phyloP scores from a whole-genome alignment of 2,797 vertebrate species.

The Hirundo rustica region DNA sequence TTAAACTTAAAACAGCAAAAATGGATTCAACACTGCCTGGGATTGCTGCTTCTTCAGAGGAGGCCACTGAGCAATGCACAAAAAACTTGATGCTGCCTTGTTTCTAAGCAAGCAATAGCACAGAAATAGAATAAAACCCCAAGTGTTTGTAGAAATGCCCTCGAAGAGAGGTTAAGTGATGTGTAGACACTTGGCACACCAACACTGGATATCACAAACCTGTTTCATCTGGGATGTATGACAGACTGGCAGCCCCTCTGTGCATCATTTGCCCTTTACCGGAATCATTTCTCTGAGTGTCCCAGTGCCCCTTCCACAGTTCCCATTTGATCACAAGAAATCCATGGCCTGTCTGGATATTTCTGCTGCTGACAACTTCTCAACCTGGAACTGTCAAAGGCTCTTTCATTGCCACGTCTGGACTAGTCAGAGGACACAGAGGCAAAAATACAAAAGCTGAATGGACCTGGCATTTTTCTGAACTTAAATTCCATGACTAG shows the following conservation, averaged over 20 bases:
- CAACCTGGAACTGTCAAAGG: neutral
- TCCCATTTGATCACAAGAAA: conserved; percentile 74
- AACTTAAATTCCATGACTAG: neutral
- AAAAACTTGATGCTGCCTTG: conserved; percentile 76
- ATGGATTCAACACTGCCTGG: conserved; percentile 79
- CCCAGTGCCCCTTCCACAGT: conserved; percentile 32
- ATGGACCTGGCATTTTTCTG: neutral
- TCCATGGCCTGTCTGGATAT: conserved; percentile 70
- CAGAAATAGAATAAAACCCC: conserved; percentile 22
- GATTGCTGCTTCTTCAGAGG: conserved; percentile 40
- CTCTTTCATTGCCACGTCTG: neutral
- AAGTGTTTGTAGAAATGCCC: conserved; percentile 79
- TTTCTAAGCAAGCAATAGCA: conserved; percentile 74
- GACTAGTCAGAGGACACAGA: neutral
- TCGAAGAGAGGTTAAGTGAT: conserved; percentile 72
- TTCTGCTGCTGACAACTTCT: neutral
- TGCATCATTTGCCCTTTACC: neutral
- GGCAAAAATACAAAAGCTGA: neutral
- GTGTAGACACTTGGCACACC: conserved; percentile 72
- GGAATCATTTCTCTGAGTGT: conserved; percentile 57
- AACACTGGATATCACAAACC: conserved; percentile 64
- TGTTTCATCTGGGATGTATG: conserved; percentile 74
- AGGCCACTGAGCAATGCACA: conserved; percentile 70
- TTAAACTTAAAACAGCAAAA: conserved; percentile 58
- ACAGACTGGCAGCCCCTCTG: conserved; percentile 72